These are phyloP conservation scores for Chrysemys picta DNA, from an alignment of 2,113 vertebrate genomes.

Conservation along the genomic window DNA sequence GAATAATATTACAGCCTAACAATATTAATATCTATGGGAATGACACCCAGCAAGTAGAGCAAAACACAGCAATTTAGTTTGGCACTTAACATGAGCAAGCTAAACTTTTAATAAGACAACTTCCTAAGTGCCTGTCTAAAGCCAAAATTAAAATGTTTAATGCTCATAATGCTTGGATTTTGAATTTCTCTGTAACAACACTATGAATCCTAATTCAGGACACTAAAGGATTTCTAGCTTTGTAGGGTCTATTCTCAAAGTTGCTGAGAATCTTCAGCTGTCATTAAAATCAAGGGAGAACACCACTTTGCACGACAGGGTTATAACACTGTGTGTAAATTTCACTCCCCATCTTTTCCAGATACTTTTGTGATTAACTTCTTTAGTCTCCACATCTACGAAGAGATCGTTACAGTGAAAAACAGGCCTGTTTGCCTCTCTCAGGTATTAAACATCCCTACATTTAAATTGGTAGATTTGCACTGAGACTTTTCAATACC, in stretches of 20 bases:
- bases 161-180: not conserved
- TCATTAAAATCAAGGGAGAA: not conserved
- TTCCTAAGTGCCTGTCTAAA: not conserved
- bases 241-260: not conserved
- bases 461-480: not conserved
- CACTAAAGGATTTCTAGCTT: not conserved
- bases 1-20: not conserved
- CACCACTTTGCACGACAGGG: not conserved
- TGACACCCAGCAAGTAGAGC: constrained; percentile 18
- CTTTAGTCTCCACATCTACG: not conserved
- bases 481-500: not conserved
- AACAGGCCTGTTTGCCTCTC: not conserved
- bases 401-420: not conserved
- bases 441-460: not conserved
- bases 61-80: constrained; percentile 9
- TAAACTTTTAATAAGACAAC: not conserved
- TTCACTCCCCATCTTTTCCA: not conserved
- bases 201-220: not conserved
- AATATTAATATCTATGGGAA: constrained; percentile 18
- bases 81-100: not conserved
- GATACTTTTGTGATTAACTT: not conserved
- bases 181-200: not conserved
- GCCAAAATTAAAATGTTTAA: not conserved
- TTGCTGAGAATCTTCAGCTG: not conserved
- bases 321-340: not conserved